Base-by-base conservation (phyloP, 1,140 invertebrate species). In the Linepithema humile region DNA sequence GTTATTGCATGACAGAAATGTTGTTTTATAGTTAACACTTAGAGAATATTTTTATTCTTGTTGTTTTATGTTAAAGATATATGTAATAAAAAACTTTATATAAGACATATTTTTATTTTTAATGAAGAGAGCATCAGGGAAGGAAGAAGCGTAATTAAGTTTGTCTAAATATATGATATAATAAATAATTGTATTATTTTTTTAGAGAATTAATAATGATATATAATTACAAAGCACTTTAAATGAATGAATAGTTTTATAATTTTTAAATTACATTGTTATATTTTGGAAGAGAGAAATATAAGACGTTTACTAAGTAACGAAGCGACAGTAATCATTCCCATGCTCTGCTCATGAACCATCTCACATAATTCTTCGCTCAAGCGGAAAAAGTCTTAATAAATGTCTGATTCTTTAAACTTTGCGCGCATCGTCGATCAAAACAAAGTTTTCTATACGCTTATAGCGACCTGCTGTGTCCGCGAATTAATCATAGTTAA, bases 401-500 rank as follows among this genome's bases (percentile, higher is more conserved):
- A 85, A 82, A 62, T 82, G 60, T 85, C 50, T 74, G 78, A 82
- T 62, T 55, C 45, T 55, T 23, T 64, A 59, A 82, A 82, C 83
- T 85, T 82, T 45, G 57, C 48, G 65, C 75, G 55, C 75, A 23
- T 85, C 77, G 67, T 85, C 45, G 48, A 80, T 82, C 57, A 65
- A 82, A 82, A 55, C 78, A 78, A 62, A 73, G 59, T 73, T 82
- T 82, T 82, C 65, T 48, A 72, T 43, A 38, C 55, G 55, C 60
- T 82, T 80, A 62, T 43, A 70, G 59, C 48, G 40, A 65, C 40
- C 55, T 67, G 67, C 45, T 62, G 70, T 59, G 60, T 82, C 70
- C 32, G 75, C 43, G 67, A 83, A 87, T 85, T 88, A 78, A 82
- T 85, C 70, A 69, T 69, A 35, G 20, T 60, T 45, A 20, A 86